These are phyloP conservation scores for Paralichthys olivaceus DNA, from an alignment of 2,113 vertebrate species.

Conservation along the genomic window DNA sequence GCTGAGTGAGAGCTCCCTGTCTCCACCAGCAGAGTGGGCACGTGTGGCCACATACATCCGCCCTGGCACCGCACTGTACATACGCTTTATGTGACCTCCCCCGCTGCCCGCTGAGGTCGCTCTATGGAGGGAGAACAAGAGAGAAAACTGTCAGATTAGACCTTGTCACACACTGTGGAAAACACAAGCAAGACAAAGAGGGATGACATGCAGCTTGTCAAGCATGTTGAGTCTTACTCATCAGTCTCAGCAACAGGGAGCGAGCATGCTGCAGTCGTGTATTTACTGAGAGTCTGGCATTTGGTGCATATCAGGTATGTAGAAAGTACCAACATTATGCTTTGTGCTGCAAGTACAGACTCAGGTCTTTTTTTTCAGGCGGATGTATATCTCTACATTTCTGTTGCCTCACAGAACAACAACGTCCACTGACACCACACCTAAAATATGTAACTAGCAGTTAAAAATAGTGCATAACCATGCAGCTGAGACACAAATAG, in stretches of 20 bases:
- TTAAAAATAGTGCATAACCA: conserved; percentile 32
- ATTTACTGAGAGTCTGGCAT: conserved; percentile 12
- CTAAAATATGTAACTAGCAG: conserved; percentile 6
- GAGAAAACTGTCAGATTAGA: conserved; percentile 35
- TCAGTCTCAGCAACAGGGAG: conserved; percentile 34
- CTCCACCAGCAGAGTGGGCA: conserved; percentile 87
- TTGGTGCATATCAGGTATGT: neutral
- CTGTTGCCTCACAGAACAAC: conserved; percentile 5
- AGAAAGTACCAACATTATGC: neutral
- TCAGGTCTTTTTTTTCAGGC: neutral
- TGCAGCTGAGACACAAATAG: conserved; percentile 35
- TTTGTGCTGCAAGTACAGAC: neutral
- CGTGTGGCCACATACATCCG: conserved; percentile 90
- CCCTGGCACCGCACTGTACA: conserved; percentile 92
- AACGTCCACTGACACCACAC: neutral
- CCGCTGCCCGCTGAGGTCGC: conserved; percentile 54
- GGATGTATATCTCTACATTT: neutral
- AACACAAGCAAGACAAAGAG: conserved; percentile 52
- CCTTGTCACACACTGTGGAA: conserved; percentile 21
- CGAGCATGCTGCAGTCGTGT: conserved; percentile 4
- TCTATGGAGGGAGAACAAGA: conserved; percentile 42
- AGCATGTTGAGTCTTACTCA: conserved; percentile 47
- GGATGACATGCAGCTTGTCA: conserved; percentile 40
- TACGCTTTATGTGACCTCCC: conserved; percentile 84
- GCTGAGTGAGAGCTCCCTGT: conserved; percentile 89